Percentiles rank a stretch among this genome's conserved stretches.
Evolutionary conservation across 2,888 invertebrate genomes (phyloP).

Genomic region (Ormyrus rosae): DNA sequence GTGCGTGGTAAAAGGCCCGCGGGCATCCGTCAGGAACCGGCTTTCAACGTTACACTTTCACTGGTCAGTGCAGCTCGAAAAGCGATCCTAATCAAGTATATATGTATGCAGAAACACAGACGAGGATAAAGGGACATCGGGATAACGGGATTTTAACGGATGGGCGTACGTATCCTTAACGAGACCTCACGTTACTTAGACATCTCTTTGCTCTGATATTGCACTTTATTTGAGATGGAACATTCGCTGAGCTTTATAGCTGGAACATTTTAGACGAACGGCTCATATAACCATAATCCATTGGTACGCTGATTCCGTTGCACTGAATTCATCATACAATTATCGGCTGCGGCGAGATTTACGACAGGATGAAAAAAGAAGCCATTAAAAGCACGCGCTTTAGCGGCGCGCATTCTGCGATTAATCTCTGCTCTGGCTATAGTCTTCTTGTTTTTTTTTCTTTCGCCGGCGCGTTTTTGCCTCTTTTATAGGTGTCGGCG

Average conservation of each 20-base stretch:
- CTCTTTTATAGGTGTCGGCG: too few species aligned
- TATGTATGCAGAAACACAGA: too few species aligned
- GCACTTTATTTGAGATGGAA: constrained; percentile 43
- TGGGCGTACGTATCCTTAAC: not conserved
- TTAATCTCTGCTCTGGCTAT: too few species aligned
- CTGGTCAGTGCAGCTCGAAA: constrained; percentile 14
- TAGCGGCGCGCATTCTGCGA: not conserved
- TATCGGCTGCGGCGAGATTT: constrained; percentile 16
- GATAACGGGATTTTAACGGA: too few species aligned
- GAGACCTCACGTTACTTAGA: not conserved
- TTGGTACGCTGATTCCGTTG: not conserved
- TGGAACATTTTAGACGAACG: constrained; percentile 4
- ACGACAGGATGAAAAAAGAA: not conserved
- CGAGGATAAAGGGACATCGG: too few species aligned
- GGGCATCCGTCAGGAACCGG: constrained; percentile 22
- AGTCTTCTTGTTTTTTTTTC: too few species aligned
- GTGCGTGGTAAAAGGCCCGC: not conserved
- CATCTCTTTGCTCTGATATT: not conserved
- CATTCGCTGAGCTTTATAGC: constrained; percentile 20
- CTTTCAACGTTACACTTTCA: constrained; percentile 50
- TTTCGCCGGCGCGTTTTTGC: too few species aligned
- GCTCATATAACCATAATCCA: not conserved
- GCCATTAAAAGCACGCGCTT: not conserved
- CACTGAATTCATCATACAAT: constrained; percentile 22
- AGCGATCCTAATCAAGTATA: constrained; percentile 32